Conservation (phyloP, 1,140 invertebrate species). For the Scaptodrosophila lebanonensis region DNA sequence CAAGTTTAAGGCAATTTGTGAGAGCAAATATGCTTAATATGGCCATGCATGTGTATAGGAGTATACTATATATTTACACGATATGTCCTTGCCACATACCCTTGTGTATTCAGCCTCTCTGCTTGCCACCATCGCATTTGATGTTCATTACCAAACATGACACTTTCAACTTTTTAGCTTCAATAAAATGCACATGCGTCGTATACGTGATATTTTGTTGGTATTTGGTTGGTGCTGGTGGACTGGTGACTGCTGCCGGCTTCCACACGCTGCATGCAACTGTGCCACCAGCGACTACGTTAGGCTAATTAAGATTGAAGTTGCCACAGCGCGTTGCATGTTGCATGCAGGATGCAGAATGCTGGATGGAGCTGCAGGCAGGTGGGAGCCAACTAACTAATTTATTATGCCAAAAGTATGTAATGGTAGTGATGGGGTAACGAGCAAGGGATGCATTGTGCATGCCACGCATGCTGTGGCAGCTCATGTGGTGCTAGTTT, state of each 20-base stretch:
- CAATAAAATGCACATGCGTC: constrained; percentile 43
- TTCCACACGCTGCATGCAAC: constrained; percentile 30
- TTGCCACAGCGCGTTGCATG: constrained; percentile 41
- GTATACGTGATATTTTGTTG: constrained; percentile 45
- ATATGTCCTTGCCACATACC: no score
- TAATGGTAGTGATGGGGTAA: constrained; percentile 18
- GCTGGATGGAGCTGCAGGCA: constrained; percentile 1
- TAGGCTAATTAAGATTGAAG: constrained; percentile 71
- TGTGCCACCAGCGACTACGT: constrained; percentile 63
- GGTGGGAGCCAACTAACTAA: constrained; percentile 35
- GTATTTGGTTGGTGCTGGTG: no score
- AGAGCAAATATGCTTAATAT: no score
- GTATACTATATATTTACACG: no score
- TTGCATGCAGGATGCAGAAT: no score
- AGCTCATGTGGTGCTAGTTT: constrained; percentile 27
- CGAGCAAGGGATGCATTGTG: constrained; percentile 7
- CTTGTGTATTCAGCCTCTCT: no score
- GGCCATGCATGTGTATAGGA: no score
- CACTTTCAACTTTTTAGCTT: neutral
- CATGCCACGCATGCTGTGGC: constrained; percentile 11
- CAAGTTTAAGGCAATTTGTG: no score
- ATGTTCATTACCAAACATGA: no score
- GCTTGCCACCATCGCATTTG: no score
- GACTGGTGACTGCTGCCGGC: constrained; percentile 2
- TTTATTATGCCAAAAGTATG: constrained; percentile 67